Evolutionary conservation across 2,113 vertebrate genomes (phyloP).

Genomic region (Neodon shergylaensis): DNA sequence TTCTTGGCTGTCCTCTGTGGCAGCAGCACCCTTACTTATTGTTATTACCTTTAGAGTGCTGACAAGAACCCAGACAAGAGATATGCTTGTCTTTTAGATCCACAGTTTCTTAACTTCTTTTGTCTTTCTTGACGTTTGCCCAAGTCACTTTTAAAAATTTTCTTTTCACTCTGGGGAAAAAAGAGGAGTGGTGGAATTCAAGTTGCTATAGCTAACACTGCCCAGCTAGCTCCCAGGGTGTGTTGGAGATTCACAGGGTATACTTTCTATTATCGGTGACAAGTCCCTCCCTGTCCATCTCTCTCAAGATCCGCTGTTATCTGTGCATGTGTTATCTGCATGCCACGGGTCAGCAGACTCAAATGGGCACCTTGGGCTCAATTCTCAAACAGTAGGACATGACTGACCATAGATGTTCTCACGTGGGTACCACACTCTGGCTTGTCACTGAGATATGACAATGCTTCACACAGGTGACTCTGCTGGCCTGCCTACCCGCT

Average conservation of each 20-base stretch:
- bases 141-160: not conserved
- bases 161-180: not conserved
- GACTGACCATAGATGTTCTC: not conserved
- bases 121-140: slow-evolving; percentile 2
- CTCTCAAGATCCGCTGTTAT: not conserved
- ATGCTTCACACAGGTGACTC: slow-evolving; percentile 91
- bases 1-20: too few relatives aligned
- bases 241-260: not conserved
- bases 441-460: slow-evolving; percentile 13
- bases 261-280: not conserved
- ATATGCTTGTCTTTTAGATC: not conserved
- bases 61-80: not conserved
- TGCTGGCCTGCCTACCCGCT: slow-evolving; percentile 93
- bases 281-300: not conserved
- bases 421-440: slow-evolving; percentile 26
- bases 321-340: not conserved
- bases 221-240: not conserved
- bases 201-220: not conserved
- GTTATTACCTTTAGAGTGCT: not conserved
- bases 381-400: not conserved
- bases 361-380: not conserved
- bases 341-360: not conserved
- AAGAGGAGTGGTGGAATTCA: not conserved
- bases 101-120: not conserved
- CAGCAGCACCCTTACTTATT: not conserved